Evolutionary conservation across 2,113 vertebrate genomes (phyloP).

Genomic region (Pseudopodoces humilis): DNA sequence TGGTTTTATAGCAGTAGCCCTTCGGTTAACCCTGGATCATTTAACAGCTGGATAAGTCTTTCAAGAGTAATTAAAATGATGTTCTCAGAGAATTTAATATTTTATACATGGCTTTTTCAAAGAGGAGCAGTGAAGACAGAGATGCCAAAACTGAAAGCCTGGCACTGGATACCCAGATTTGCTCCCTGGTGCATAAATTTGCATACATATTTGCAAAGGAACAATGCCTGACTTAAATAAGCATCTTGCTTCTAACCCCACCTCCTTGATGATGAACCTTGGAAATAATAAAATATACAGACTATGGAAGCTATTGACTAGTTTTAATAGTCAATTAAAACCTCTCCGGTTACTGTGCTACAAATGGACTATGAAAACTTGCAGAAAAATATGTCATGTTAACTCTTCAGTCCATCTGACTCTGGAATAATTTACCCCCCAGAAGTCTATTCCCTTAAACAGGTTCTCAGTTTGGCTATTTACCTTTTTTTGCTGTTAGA

Average conservation of each 20-base stretch:
- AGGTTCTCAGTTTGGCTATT: not conserved
- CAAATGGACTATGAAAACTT: not conserved
- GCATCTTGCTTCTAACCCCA: not conserved
- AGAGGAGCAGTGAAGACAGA: not conserved
- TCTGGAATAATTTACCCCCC: not conserved
- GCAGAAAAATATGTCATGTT: not conserved
- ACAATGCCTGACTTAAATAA: slow-evolving; percentile 17
- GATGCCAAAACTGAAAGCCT: slow-evolving; percentile 43
- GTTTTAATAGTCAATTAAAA: not conserved
- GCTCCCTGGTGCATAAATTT: slow-evolving; percentile 43
- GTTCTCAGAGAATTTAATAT: slow-evolving; percentile 40
- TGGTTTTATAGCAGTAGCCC: slow-evolving; percentile 28
- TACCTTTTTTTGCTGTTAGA: not conserved
- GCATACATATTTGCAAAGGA: slow-evolving; percentile 23
- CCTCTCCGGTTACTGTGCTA: not conserved
- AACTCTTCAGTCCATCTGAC: not conserved
- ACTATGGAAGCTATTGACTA: not conserved
- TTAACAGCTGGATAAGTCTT: slow-evolving; percentile 46
- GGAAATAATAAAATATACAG: not conserved
- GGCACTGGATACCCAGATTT: not conserved
- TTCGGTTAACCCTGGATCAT: slow-evolving; percentile 11
- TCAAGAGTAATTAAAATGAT: slow-evolving; percentile 44
- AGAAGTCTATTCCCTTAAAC: not conserved
- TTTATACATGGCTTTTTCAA: slow-evolving; percentile 25
- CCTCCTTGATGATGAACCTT: not conserved